Evolutionary conservation across 2,797 vertebrate genomes (phyloP).

Genomic region (Hoplostethus atlanticus): DNA sequence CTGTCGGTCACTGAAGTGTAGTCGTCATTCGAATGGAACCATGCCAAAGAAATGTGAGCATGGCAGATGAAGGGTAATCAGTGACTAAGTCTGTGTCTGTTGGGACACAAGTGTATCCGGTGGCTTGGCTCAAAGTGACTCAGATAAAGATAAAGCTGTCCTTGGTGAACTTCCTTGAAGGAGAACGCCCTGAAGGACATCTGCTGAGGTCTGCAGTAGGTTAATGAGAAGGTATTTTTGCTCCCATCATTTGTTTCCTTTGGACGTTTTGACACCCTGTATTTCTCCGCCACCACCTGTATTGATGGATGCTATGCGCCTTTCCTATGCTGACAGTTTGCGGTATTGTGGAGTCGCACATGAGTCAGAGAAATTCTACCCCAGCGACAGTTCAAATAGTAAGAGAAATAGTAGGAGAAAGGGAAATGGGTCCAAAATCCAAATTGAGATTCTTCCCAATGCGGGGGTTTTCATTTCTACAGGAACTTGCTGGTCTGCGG

Average conservation of each 20-base stretch:
- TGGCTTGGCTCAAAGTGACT: constrained; percentile 26
- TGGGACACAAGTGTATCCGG: constrained; percentile 9
- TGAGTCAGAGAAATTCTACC: constrained; percentile 22
- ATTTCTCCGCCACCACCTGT: constrained; percentile 55
- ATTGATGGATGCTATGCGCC: constrained; percentile 46
- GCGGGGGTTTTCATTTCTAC: no score
- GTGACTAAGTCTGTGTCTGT: constrained; percentile 9
- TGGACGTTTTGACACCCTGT: constrained; percentile 33
- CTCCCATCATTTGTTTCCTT: constrained; percentile 50
- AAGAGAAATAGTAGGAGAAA: neutral
- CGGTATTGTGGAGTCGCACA: neutral
- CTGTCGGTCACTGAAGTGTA: constrained; percentile 32
- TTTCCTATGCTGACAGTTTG: constrained; percentile 39
- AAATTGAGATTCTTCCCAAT: no score
- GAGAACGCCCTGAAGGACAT: constrained; percentile 38
- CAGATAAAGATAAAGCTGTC: constrained; percentile 1
- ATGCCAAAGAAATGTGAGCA: constrained; percentile 13
- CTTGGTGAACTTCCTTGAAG: constrained; percentile 35
- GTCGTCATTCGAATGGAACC: constrained; percentile 27
- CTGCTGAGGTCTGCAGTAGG: constrained; percentile 26
- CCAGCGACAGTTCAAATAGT: neutral
- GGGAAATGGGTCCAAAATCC: neutral
- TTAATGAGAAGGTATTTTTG: constrained; percentile 36
- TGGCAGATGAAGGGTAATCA: constrained; percentile 21
- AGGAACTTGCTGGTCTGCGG: neutral